phyloP scores from a whole-genome alignment of 2,888 invertebrate genomes.

The Chydorus sphaericus region DNA sequence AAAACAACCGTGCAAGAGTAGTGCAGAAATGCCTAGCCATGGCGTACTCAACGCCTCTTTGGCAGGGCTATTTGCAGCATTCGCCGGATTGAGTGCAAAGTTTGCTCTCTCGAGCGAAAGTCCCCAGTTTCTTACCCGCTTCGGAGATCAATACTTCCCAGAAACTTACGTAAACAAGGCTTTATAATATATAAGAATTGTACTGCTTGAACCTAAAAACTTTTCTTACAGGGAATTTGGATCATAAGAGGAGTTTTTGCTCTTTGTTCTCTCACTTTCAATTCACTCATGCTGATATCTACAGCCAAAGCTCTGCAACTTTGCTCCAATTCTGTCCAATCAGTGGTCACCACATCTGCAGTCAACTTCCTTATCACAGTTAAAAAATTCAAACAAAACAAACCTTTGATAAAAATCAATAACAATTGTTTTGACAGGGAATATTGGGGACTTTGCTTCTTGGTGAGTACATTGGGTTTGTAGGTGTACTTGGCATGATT shows the following conservation, averaged over 20 bases:
- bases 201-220: neutral
- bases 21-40: neutral
- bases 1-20: neutral
- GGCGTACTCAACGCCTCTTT: neutral
- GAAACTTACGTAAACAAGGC: neutral
- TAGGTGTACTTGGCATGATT: slow-evolving; percentile 3
- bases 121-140: neutral
- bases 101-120: neutral
- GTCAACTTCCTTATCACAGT: slow-evolving; percentile 7
- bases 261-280: neutral
- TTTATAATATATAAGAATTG: neutral
- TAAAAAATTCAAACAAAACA: neutral
- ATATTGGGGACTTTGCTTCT: slow-evolving; percentile 1
- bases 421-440: neutral
- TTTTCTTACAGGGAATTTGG: neutral
- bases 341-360: slow-evolving; percentile 3
- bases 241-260: slow-evolving; percentile 1
- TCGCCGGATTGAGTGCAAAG: neutral
- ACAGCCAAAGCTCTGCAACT: neutral
- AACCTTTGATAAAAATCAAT: neutral
- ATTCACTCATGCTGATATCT: slow-evolving; percentile 2
- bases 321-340: slow-evolving; percentile 1
- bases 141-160: neutral
- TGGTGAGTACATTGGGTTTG: slow-evolving; percentile 1
- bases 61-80: neutral